Evolutionary conservation across 2,888 invertebrate genomes (phyloP), one percentile per base, ranked within the genome.

Genomic region (Lepidochitona cinerea): DNA sequence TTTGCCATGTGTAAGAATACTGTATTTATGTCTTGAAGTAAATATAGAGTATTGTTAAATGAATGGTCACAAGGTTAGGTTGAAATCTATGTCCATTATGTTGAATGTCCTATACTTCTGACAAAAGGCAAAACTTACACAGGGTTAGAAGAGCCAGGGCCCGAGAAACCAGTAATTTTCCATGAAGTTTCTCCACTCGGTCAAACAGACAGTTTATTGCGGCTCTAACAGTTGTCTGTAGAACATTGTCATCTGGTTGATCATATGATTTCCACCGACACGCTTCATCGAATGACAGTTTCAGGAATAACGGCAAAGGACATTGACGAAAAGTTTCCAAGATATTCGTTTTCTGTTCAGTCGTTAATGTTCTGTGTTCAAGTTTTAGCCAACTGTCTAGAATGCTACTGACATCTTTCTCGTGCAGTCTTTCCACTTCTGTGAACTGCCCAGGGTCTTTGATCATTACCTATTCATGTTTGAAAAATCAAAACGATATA

Each of bases 221-320:
- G 7, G 79, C 79, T 66, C 83, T 71, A 1, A 87, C 81, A 1
- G 84, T 84, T 5, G 69, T 54, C 69, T 87, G 76, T 1, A 88
- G 74, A 2, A 79, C 76, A 0, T 83, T 83, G 1, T 68, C 49
- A 12, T 74, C 76, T 9, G 71, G 71, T 0, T 77, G 68, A 7
- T 83, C 78, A 75, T 82, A 89, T n/a, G 87, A 88, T 32, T 80
- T 82, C 89, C 89, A 89, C 36, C 80, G 73, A 26, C 79, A 79
- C 0, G 88, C 86, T 49, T 85, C 84, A 71, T 88, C 87, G 72
- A 87, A 84, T 6, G 85, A 80, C n/a, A 88, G 79, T 74, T 87
- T 88, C 37, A 87, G 76, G 74, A 80, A 87, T 29, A 89, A 77
- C 9, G 88, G 87, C 6, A 85, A 53, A 0, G 88, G 84, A 59